A percentile compares a stretch with the other conserved stretches of the same genome.
Conservation (phyloP, 2,888 invertebrate species). For the Cosmia trapezina region DNA sequence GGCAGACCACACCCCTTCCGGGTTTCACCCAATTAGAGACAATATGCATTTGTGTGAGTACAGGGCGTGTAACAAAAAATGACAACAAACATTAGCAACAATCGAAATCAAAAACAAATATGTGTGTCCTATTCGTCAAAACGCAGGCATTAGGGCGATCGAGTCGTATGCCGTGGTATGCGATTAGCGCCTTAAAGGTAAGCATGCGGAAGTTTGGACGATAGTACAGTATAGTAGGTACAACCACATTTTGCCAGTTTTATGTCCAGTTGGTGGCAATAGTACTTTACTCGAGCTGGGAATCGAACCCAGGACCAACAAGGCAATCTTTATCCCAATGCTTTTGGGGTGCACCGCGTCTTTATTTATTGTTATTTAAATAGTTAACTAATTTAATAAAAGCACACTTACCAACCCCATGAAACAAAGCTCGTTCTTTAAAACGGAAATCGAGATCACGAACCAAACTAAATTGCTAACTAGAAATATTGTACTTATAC, state of each 20-base stretch:
- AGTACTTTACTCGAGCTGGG: neutral
- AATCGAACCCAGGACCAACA: no score
- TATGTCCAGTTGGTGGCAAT: neutral
- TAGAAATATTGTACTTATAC: neutral
- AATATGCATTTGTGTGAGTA: no score
- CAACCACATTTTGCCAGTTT: neutral
- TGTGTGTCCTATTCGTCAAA: no score
- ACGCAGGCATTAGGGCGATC: no score
- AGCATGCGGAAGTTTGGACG: no score
- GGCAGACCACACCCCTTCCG: no score
- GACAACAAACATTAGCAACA: no score
- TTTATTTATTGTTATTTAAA: neutral
- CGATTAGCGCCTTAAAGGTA: no score
- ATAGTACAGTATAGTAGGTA: neutral
- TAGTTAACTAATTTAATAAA: neutral
- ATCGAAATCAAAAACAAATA: no score
- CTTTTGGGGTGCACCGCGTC: neutral
- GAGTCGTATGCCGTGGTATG: no score
- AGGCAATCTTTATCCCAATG: neutral
- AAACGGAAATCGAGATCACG: neutral
- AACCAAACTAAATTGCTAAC: neutral
- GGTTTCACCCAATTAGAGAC: no score
- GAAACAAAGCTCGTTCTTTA: neutral
- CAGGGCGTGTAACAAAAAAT: no score
- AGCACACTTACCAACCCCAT: constrained; percentile 22